Evolutionary conservation across 1,140 invertebrate genomes (phyloP), one percentile per base, ranked within the genome.

Genomic region (Varroa destructor): DNA sequence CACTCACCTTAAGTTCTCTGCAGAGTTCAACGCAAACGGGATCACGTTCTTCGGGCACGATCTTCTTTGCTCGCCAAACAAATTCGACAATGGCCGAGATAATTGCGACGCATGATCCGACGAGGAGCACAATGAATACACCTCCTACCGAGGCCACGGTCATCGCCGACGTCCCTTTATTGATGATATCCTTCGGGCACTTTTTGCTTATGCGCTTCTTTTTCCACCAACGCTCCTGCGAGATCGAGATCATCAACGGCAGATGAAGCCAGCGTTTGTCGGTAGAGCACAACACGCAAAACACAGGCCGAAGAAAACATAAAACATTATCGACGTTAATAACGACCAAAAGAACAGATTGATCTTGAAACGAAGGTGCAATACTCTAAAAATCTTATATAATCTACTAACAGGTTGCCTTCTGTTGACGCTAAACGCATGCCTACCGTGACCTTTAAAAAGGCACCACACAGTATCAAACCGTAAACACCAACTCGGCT

Each of bases 1-100:
- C 25, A 3, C 40, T 58, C 57, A 67, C 61, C 75, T 85, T 85
- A 8, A 90, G 74, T 76, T 92, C 89, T 75, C 76, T 71, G 56
- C 75, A 73, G 36, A 78, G 71, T 40, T 77, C 75, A 1, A 75
- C 72, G 56, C 74, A 76, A 10, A 78, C 71, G 25, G 78, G 76
- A 37, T 78, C 77, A 46, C 77, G 73, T 55, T 78, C 77, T 57
- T 75, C 71, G 5, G 71, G 71, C 12, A 77, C 72, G 8, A 75
- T 77, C 71, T 78, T 77, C 55, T 75, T 75, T 37, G 76, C 74
- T 73, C 78, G 79, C 78, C 78, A 79, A 0, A 76, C 61, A 71
- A 77, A 79, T 72, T 79, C 78, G n/a, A 76, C 58, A 0, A 78
- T 61, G 43, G 75, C 76, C 54, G 77, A 77, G 61, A 78, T 70